Conservation (phyloP, 2,888 invertebrate species). For the Drosophila limbata region DNA sequence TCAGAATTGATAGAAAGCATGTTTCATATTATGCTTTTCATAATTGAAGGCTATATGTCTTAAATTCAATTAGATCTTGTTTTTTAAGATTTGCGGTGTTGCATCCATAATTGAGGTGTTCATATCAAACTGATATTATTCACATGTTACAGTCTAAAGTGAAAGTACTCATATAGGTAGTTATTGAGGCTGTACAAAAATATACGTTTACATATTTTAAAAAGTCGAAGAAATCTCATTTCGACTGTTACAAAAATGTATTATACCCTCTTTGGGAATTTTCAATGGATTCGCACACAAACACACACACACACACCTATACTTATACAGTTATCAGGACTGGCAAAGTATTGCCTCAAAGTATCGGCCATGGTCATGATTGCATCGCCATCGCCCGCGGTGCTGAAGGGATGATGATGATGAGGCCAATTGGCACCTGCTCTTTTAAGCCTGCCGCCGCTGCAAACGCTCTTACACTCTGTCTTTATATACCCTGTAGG, state of each 20-base stretch:
- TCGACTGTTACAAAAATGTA: background rate
- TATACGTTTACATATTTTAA: background rate
- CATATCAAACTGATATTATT: too few relatives aligned
- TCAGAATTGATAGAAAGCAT: background rate
- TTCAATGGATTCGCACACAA: background rate
- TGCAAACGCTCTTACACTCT: background rate
- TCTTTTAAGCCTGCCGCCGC: constrained; percentile 15
- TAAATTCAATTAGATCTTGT: background rate
- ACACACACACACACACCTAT: background rate
- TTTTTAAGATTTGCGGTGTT: too few relatives aligned
- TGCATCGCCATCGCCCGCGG: constrained; percentile 31
- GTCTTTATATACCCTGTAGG: constrained; percentile 14
- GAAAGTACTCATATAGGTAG: too few relatives aligned
- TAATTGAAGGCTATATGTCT: background rate
- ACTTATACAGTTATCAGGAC: constrained; percentile 3
- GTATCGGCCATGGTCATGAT: constrained; percentile 38
- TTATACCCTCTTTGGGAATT: background rate
- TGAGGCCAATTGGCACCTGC: constrained; percentile 48
- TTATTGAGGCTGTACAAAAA: background rate
- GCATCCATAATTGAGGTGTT: too few relatives aligned
- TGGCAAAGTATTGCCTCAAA: constrained; percentile 23
- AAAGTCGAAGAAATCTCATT: background rate
- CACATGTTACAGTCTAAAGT: too few relatives aligned
- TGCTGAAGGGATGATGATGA: constrained; percentile 7
- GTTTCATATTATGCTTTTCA: background rate